Base-by-base conservation (phyloP, 2,113 vertebrate genomes). In the Onychorhynchus coronatus region DNA sequence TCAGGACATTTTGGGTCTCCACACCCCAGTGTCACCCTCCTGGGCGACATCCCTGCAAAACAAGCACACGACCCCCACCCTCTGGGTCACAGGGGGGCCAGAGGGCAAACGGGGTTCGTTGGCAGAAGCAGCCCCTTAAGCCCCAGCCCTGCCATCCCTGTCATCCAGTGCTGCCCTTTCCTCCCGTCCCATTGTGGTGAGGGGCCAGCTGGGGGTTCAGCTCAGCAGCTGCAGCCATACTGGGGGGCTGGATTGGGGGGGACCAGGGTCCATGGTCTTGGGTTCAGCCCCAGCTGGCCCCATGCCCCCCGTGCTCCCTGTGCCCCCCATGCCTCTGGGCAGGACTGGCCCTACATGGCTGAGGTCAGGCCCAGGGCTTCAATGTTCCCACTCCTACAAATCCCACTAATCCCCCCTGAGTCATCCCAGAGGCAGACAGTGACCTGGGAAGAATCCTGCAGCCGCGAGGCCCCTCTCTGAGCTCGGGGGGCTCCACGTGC, bases 351-450 rank as follows among this genome's bases (percentile, higher is more conserved):
- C 68, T 91, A 92, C 80, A 87, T 74, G 93, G 80, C 93, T 1
- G 63, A 59, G 88, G 65, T 66, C 17, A 5, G 70, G 63, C 63
- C 73, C 5, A n/a, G 1, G 25, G 77, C 70, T 39, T 16, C 47
- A 0, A 21, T 65, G 81, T 81, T 72, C 89, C 75, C 1, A 22
- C 91, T 86, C 68, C 0, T 5, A 22, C 83, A 93, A 95, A 97
- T 96, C 96, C 91, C 95, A 44, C 80, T 96, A 97, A 97, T 96
- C 95, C 95, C 78, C 88, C 91, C 91, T 97, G 95, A 97, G 95
- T 95, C 96, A 97, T 92, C 88, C 89, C 12, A 5, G 39, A 63
- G 76, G 86, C 95, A 63, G 68, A 75, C 37, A 19, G 75, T 97
- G 95, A 95, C 94, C 95, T 9, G 93, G 59, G 76, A 95, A 61